phyloP scores from a whole-genome alignment of 1,140 invertebrate species.

The Glomeris maerens region DNA sequence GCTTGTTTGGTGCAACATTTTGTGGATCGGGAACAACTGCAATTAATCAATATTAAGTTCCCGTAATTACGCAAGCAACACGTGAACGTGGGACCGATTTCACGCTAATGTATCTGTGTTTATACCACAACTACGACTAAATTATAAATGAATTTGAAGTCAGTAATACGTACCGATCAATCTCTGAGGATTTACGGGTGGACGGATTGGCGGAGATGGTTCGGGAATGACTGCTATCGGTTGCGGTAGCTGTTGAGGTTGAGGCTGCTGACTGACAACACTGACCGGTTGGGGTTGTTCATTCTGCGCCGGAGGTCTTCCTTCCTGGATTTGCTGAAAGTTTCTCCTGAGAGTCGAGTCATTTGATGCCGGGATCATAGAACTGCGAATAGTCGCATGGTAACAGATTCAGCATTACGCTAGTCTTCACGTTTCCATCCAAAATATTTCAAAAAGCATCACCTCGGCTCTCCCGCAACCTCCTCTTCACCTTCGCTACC shows the following conservation, averaged over 20 bases:
- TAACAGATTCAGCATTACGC: no score
- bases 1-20: slow-evolving; percentile 44
- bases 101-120: neutral
- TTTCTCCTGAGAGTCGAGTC: slow-evolving; percentile 84
- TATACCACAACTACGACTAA: slow-evolving; percentile 1
- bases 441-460: neutral
- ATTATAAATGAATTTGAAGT: neutral
- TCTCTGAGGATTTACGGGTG: slow-evolving; percentile 63
- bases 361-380: slow-evolving; percentile 72
- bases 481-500: slow-evolving; percentile 65
- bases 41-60: slow-evolving; percentile 17
- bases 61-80: neutral
- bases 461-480: slow-evolving; percentile 64
- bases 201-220: slow-evolving; percentile 64
- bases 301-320: slow-evolving; percentile 46
- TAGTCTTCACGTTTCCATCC: no score
- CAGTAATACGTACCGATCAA: slow-evolving; percentile 50
- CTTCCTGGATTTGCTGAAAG: slow-evolving; percentile 94
- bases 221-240: slow-evolving; percentile 37
- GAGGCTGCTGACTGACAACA: neutral
- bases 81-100: slow-evolving; percentile 1
- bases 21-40: slow-evolving; percentile 45
- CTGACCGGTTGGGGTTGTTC: slow-evolving; percentile 16
- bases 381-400: no score
- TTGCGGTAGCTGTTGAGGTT: slow-evolving; percentile 13